Evolutionary conservation across 2,113 vertebrate genomes (phyloP), one percentile per base, ranked within the genome.

Genomic region (Perccottus glenii): DNA sequence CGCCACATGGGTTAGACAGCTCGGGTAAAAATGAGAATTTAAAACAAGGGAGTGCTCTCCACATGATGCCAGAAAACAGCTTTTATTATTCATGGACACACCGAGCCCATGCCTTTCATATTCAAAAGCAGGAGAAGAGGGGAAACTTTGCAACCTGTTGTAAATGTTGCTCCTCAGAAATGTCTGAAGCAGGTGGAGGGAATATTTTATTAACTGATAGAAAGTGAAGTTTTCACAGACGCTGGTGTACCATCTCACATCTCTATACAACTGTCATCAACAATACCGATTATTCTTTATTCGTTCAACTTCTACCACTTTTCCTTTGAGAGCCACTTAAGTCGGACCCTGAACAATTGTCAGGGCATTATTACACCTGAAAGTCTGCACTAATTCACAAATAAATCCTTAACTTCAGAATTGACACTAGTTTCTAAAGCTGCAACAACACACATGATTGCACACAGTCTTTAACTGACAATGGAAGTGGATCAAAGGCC

Each of bases 81-180:
- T 72, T 85, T 80, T 70, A 87, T 85, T 85, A 90, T 89, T 88
- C 83, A 88, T 83, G 71, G 74, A 15, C 45, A 79, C 70, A 66
- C 72, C 9, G 27, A 35, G 58, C 51, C 60, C 61, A 44, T 27
- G 55, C 52, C 55, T 73, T 79, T 81, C 59, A 74, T 73, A 70
- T 75, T 80, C 63, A 81, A 76, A 80, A 75, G 49, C 46, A 67
- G 35, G 33, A 64, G 70, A 55, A 69, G 61, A 45, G 60, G 45
- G 59, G 66, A 61, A 70, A 58, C 49, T 70, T 60, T 12, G 62
- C 73, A 73, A 73, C 75, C 75, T 70, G 70, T 77, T 79, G 75
- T 81, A 77, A 81, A 73, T 62, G 77, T 60, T 65, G 79, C 52
- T 59, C 19, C 43, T 46, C 35, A 19, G 46, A 53, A 75, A 83